A percentile compares a stretch with the other conserved stretches of the same genome.
Conservation (phyloP, 1,140 invertebrate species). For the Apis dorsata region DNA sequence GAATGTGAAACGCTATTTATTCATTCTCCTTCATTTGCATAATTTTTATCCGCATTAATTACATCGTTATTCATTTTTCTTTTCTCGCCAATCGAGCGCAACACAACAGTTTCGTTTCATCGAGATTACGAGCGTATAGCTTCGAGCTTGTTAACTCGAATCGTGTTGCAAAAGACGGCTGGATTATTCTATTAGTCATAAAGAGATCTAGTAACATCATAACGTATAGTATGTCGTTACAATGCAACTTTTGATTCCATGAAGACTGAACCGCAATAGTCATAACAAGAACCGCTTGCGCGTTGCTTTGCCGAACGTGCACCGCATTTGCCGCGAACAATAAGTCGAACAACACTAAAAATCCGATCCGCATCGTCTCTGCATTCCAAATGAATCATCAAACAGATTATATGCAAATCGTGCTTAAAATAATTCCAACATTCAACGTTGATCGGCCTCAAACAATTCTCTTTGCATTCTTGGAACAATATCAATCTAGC, state of each 20-base stretch:
- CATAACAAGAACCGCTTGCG: not conserved
- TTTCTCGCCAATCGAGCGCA: too few species aligned
- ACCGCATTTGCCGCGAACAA: not conserved
- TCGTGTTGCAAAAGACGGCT: too few species aligned
- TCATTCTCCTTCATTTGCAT: too few species aligned
- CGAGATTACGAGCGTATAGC: too few species aligned
- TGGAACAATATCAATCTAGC: too few species aligned
- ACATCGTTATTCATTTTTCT: too few species aligned
- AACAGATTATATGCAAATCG: constrained; percentile 13
- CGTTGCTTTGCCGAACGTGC: not conserved
- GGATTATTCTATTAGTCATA: not conserved
- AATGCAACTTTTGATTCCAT: not conserved
- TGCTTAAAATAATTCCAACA: not conserved
- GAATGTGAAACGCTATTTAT: too few species aligned
- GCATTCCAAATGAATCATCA: constrained; percentile 13
- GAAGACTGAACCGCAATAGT: not conserved
- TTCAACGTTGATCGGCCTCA: not conserved
- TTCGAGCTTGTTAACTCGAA: too few species aligned
- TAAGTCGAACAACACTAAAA: constrained; percentile 5
- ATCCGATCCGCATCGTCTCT: not conserved
- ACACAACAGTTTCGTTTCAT: too few species aligned
- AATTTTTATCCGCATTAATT: too few species aligned
- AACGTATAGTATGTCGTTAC: not conserved
- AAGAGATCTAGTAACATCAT: not conserved
- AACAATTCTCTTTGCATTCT: not conserved